A percentile compares a stretch with the other conserved stretches of the same genome.
Conservation (phyloP, 2,797 vertebrate genomes). For the Semaprochilodus insignis region DNA sequence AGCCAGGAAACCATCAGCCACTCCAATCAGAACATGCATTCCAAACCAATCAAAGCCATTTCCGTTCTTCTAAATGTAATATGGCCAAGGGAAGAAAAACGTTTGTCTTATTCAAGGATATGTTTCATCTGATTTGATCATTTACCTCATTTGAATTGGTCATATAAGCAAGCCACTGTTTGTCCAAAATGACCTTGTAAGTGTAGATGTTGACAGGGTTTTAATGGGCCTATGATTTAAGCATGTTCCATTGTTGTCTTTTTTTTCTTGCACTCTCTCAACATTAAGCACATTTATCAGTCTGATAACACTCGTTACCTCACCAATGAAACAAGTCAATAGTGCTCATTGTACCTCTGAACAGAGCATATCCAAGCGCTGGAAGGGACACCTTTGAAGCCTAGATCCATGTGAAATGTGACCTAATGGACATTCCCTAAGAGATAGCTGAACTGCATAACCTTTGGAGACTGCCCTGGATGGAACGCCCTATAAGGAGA, state of each 20-base stretch:
- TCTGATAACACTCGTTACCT: not conserved
- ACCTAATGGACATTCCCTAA: constrained; percentile 19
- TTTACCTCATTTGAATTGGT: not conserved
- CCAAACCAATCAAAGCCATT: constrained; percentile 21
- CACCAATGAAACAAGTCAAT: not conserved
- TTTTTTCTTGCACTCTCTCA: not conserved
- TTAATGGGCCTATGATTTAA: not conserved
- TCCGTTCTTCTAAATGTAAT: not conserved
- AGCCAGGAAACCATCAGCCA: constrained; percentile 37
- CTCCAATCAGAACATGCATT: constrained; percentile 26
- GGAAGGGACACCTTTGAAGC: constrained; percentile 36
- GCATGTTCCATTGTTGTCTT: not conserved
- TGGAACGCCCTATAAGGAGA: constrained; percentile 2
- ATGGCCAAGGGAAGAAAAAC: not conserved
- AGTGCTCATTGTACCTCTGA: constrained; percentile 2
- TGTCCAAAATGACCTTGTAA: not conserved
- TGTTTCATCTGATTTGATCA: not conserved
- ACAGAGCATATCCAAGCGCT: constrained; percentile 24
- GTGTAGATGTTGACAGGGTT: not conserved
- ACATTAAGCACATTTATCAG: not conserved
- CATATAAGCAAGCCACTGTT: not conserved
- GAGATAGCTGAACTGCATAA: constrained; percentile 25
- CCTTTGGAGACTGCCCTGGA: constrained; percentile 38
- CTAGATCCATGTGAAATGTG: constrained; percentile 21
- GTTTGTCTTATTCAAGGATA: not conserved